phyloP scores from a whole-genome alignment of 2,113 vertebrate genomes.

The Verasper variegatus region DNA sequence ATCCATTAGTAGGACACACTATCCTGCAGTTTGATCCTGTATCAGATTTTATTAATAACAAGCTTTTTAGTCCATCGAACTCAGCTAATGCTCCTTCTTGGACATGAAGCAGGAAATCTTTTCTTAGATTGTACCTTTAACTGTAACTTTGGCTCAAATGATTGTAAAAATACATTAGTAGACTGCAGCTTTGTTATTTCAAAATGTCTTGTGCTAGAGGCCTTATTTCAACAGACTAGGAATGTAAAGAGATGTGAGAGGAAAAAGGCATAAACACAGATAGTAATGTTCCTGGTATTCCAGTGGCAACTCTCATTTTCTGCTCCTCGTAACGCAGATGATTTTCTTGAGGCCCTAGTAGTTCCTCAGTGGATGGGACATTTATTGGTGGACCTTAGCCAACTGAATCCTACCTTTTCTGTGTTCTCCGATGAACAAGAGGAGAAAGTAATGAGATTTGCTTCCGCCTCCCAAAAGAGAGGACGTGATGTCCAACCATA shows the following conservation, averaged over 20 bases:
- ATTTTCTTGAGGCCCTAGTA: constrained; percentile 3
- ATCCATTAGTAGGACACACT: constrained; percentile 13
- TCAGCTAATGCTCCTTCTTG: constrained; percentile 3
- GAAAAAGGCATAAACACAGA: too few relatives aligned
- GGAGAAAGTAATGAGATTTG: constrained; percentile 43
- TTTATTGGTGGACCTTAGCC: constrained; percentile 30
- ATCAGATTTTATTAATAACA: constrained; percentile 24
- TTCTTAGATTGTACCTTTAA: background rate
- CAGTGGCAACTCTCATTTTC: background rate
- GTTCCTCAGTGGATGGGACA: constrained; percentile 1
- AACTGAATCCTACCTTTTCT: constrained; percentile 13
- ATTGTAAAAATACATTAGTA: too few relatives aligned
- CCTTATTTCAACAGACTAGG: too few relatives aligned
- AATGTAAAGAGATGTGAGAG: too few relatives aligned
- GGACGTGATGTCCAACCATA: background rate
- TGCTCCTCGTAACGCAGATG: background rate
- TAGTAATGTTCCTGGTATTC: background rate
- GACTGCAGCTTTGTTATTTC: too few relatives aligned
- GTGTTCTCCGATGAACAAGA: constrained; percentile 21
- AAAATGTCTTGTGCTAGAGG: too few relatives aligned
- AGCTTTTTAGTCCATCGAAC: constrained; percentile 25
- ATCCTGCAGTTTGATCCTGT: constrained; percentile 14
- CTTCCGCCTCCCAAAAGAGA: constrained; percentile 20
- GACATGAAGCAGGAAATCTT: constrained; percentile 12
- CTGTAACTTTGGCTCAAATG: background rate